Conservation (phyloP, 2,113 vertebrate species). For the Oreocharis arfaki region DNA sequence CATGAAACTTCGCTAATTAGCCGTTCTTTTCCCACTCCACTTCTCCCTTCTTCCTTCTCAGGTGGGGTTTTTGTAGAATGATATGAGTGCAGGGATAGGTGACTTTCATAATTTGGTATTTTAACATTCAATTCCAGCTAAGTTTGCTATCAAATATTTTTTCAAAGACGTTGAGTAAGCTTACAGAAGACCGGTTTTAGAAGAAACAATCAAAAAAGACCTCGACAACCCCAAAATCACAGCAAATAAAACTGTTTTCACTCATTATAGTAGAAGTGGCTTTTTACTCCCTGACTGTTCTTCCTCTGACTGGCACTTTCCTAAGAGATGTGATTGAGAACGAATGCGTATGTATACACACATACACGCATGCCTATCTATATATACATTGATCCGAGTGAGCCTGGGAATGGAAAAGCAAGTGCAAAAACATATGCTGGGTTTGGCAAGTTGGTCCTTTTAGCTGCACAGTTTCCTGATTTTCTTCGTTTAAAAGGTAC, state of each 20-base stretch:
- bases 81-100: background rate
- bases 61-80: background rate
- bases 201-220: background rate
- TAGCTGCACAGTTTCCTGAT: background rate
- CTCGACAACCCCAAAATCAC: background rate
- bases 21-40: background rate
- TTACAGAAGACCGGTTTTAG: background rate
- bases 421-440: constrained; percentile 11
- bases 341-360: background rate
- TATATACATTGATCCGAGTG: background rate
- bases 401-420: constrained; percentile 3
- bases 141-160: background rate
- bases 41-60: background rate
- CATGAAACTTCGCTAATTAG: background rate
- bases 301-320: background rate
- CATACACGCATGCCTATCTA: background rate
- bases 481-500: constrained; percentile 2
- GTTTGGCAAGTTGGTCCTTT: constrained; percentile 29
- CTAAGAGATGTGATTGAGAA: background rate
- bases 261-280: background rate
- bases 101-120: background rate
- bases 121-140: background rate
- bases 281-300: background rate
- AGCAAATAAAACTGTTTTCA: background rate
- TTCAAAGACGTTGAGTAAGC: background rate